A percentile compares a stretch with the other conserved stretches of the same genome.
Evolutionary conservation across 2,113 vertebrate genomes (phyloP).

Genomic region (Hoplias malabaricus): DNA sequence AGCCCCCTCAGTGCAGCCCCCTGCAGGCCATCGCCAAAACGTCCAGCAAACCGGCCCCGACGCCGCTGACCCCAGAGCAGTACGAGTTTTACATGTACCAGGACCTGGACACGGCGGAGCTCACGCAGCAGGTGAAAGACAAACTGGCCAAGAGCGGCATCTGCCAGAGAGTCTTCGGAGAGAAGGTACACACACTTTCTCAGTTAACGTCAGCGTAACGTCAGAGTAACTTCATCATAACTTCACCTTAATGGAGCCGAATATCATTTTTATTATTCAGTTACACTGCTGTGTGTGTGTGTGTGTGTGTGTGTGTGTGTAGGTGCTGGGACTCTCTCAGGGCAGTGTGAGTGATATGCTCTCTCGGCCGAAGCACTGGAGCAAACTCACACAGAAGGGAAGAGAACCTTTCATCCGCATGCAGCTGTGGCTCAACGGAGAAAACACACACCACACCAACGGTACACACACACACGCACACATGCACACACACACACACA

Average conservation of each 20-base stretch:
- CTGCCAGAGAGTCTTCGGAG: conserved; percentile 90
- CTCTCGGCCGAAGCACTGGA: conserved; percentile 91
- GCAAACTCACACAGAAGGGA: conserved; percentile 91
- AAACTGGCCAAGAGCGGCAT: conserved; percentile 93
- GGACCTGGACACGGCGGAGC: conserved; percentile 89
- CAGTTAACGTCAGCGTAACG: no score
- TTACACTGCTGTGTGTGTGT: conserved; percentile 39
- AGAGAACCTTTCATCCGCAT: conserved; percentile 92
- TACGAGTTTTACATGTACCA: conserved; percentile 94
- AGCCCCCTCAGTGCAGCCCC: conserved; percentile 85
- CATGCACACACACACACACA: conserved; percentile 37
- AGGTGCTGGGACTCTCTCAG: conserved; percentile 90
- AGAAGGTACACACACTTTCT: conserved; percentile 79
- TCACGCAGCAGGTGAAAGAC: conserved; percentile 90
- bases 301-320: conserved; percentile 43
- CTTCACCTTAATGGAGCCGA: not conserved
- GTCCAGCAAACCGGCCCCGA: conserved; percentile 81
- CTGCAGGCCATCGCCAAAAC: conserved; percentile 77
- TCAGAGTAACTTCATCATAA: not conserved
- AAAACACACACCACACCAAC: conserved; percentile 54
- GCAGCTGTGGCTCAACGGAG: conserved; percentile 91
- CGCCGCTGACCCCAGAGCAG: conserved; percentile 87
- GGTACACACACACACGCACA: conserved; percentile 21
- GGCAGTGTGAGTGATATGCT: conserved; percentile 94
- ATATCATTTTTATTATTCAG: conserved; percentile 2